Evolutionary conservation across 92 coral and sea anemone genomes (phyloP), one percentile per base, ranked within the genome.

Genomic region (Epizoanthus fatuus): DNA sequence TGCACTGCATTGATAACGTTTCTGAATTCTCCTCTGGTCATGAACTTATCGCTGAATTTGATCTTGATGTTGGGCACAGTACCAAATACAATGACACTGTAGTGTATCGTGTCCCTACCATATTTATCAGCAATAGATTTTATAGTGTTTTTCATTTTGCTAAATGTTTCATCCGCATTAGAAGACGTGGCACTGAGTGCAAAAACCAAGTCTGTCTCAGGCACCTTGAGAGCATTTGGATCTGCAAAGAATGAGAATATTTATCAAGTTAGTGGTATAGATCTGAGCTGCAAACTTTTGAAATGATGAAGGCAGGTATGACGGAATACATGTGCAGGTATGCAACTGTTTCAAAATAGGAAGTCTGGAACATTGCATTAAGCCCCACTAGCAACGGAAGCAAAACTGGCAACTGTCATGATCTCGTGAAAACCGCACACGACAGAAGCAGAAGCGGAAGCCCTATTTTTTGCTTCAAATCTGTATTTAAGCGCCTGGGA

Each of bases 61-160:
- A 94, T 87, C 35, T 88, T 58, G 56, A 87, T 56, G 12, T 86
- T 81, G 9, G 98, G 98, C 9, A 58, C 75, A 66, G 72, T 67
- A n/a, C 98, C 98, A 81, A 94, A 94, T 12, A 94, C 72, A 9
- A 92, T 87, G 10, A 94, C 91, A 45, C 92, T 81, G 81, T 89
- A 94, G 6, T 91, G 98, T 19, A 94, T 74, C 17, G 85, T 86
- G 29, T 84, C 85, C 15, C 90, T 92, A 3, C 98, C 94, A 69
- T 92, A 87, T 38, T 81, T 81, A 68, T 87, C 91, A 45, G 88
- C 86, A n/a, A 94, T 80, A 2, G 95, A 55, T 44, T 89, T 92
- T 73, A 94, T 87, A 10, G 95, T 87, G 63, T 86, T 86, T 52
- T 89, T 92, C 90, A 94, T 87, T 69, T 72, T 86, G 13, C 84